Percentiles rank a stretch among this genome's conserved stretches.
phyloP scores from a whole-genome alignment of 1,140 invertebrate genomes.

The Samia ricini region DNA sequence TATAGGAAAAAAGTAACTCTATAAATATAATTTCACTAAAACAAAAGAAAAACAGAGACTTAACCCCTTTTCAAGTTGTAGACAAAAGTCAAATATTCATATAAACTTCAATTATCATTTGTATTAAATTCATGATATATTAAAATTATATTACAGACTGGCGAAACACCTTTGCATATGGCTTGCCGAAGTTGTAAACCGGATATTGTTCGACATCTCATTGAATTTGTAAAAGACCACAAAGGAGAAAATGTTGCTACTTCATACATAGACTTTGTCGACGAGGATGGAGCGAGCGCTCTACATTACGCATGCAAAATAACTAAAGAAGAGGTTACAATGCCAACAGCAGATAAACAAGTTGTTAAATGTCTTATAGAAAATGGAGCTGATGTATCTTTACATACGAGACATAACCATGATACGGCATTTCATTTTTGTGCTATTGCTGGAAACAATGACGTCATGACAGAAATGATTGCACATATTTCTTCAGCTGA shows the following conservation, averaged over 20 bases:
- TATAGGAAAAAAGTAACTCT: too few relatives aligned
- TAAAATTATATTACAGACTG: constrained; percentile 83
- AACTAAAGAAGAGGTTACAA: constrained; percentile 85
- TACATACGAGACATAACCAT: constrained; percentile 90
- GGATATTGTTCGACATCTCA: constrained; percentile 90
- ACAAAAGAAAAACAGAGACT: too few relatives aligned
- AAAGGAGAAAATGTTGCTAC: constrained; percentile 84
- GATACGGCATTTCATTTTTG: constrained; percentile 98
- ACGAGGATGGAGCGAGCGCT: constrained; percentile 94
- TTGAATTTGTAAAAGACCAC: constrained; percentile 89
- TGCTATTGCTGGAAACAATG: constrained; percentile 96
- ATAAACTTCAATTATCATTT: too few relatives aligned
- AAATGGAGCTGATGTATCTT: constrained; percentile 91
- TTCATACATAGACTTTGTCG: constrained; percentile 88
- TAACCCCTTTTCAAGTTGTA: constrained; percentile 89
- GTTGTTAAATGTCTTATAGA: constrained; percentile 93
- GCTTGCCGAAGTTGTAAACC: constrained; percentile 91
- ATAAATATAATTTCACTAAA: too few relatives aligned
- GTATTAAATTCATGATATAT: too few relatives aligned
- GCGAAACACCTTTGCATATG: constrained; percentile 96
- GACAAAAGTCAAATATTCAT: too few relatives aligned
- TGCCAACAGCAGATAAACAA: constrained; percentile 91
- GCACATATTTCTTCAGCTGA: constrained; percentile 91
- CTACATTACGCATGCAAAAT: constrained; percentile 93
- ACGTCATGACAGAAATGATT: constrained; percentile 95